Base-by-base conservation (phyloP, 2,113 vertebrate species). In the Strix uralensis region DNA sequence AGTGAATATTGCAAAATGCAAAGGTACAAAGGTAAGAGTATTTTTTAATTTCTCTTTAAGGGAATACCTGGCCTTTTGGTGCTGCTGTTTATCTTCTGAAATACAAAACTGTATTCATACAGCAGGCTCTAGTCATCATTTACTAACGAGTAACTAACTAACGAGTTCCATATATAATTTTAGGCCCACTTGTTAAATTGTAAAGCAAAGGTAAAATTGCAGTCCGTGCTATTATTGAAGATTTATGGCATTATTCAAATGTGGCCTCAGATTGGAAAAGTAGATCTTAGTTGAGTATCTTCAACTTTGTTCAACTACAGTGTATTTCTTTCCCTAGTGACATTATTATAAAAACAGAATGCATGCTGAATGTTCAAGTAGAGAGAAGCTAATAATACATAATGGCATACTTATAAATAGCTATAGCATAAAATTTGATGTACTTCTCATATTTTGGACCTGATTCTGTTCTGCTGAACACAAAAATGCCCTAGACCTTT, bases 31-130 rank as follows among this genome's bases (percentile, higher is more conserved):
- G 27, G 36, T 47, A 72, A 88, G 32, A 86, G 30, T 65, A 27
- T 52, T 15, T 81, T 89, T 62, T 62, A 55, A 51, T 94, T 95
- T 94, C 46, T 86, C 65, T 78, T 86, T 55, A 67, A 88, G 61
- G n/a, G 86, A 86, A 87, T 52, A 42, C 23, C 16, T 75, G 40
- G 44, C 47, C 40, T 89, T 92, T 74, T 86, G n/a, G 21, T 86
- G 70, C 69, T 91, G 81, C 57, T 61, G 19, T 72, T 87, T 94
- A 32, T 91, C 66, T 92, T 95, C 65, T 94, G 86, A 89, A 95
- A 79, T 75, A 54, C 15, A 36, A 59, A 92, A 58, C 25, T 72
- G 44, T 46, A 15, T 51, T 67, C 69, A 40, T 67, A 49, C 51
- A 87, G 77, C 52, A 90, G 66, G 61, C 40, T 69, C 11, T 88